Evolutionary conservation across 2,888 invertebrate genomes (phyloP).

Genomic region (Ramazzottius varieornatus): DNA sequence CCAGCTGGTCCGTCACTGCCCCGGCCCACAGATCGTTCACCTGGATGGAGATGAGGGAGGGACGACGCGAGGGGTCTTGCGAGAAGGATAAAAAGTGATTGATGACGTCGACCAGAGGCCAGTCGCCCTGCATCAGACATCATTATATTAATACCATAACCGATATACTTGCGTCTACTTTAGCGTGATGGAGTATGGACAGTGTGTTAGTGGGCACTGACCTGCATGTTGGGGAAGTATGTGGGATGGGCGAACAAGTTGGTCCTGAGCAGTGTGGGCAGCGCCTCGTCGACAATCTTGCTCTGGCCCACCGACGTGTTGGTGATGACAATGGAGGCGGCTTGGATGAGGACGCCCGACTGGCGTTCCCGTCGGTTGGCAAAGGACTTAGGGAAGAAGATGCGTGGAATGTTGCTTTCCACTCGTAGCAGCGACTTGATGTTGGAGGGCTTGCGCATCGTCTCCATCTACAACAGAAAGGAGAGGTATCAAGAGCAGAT

Average conservation of each 20-base stretch:
- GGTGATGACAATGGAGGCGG: neutral
- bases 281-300: neutral
- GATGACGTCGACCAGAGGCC: neutral
- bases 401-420: neutral
- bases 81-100: neutral
- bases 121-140: conserved; percentile 1
- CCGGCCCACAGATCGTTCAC: neutral
- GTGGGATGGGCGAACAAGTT: neutral
- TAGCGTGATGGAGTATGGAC: too few species aligned
- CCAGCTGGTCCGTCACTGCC: neutral
- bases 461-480: neutral
- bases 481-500: neutral
- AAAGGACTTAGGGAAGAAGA: conserved; percentile 2
- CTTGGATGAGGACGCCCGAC: neutral
- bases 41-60: neutral
- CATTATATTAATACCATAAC: too few species aligned
- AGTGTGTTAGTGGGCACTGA: too few species aligned
- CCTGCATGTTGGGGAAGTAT: neutral
- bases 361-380: neutral
- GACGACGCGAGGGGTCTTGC: neutral
- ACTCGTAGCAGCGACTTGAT: neutral
- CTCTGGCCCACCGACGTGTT: neutral
- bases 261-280: neutral
- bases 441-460: neutral
- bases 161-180: too few species aligned